These are phyloP conservation scores for Psittacus erithacus DNA, from an alignment of 2,113 vertebrate species.

Conservation along the genomic window DNA sequence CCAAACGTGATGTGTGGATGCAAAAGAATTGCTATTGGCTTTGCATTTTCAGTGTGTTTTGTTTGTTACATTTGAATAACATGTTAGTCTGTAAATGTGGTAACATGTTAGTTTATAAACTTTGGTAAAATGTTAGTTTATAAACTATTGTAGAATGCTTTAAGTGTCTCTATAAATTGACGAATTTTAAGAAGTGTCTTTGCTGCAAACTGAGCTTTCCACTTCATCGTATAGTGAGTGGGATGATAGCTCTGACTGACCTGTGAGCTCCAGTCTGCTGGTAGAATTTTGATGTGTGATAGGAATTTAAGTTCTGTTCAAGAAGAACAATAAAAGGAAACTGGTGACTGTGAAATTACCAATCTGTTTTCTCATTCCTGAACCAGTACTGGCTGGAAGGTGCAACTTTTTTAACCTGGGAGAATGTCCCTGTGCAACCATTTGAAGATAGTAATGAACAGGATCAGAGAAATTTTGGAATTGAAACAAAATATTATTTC, in stretches of 20 bases:
- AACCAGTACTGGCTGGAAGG: background rate
- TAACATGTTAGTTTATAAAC: background rate
- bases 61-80: background rate
- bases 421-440: background rate
- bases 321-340: background rate
- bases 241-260: background rate
- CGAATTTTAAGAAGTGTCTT: background rate
- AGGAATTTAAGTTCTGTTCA: background rate
- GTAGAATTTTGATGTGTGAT: background rate
- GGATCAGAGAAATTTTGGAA: background rate
- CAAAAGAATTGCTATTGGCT: slow-evolving; percentile 2
- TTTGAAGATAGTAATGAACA: background rate
- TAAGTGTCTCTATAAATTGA: background rate
- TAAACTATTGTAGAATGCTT: background rate
- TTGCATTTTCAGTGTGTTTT: background rate
- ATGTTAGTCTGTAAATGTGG: background rate
- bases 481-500: background rate
- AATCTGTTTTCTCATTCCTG: background rate
- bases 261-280: background rate
- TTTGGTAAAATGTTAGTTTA: background rate
- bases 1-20: background rate
- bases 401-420: background rate
- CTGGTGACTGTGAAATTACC: background rate
- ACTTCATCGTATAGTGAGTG: background rate
- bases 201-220: background rate